Conservation (phyloP, 2,113 vertebrate genomes). For the Rhegmatorhina hoffmannsi region DNA sequence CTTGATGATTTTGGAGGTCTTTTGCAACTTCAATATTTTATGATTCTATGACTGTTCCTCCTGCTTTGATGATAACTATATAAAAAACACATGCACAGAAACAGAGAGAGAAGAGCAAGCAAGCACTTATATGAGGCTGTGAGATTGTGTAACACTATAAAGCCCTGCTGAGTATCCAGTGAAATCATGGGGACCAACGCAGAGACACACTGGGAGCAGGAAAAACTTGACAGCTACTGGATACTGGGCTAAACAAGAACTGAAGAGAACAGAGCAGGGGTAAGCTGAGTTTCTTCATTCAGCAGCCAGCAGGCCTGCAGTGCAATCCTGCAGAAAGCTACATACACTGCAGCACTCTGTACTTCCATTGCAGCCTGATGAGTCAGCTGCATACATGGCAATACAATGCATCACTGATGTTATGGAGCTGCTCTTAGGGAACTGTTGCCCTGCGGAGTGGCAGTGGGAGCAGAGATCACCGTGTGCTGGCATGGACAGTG, state of each 20-base stretch:
- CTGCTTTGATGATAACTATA: not conserved
- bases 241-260: not conserved
- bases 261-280: not conserved
- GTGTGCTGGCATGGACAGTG: not conserved
- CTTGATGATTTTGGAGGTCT: not conserved
- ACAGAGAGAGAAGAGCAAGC: not conserved
- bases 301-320: not conserved
- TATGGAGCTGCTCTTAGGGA: not conserved
- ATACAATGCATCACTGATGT: fast-evolving
- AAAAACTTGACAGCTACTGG: not conserved
- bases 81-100: not conserved
- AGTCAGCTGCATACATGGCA: not conserved
- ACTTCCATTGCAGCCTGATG: not conserved
- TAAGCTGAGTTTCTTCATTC: not conserved
- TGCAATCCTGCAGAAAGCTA: not conserved
- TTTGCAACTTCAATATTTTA: not conserved
- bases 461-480: not conserved
- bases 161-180: not conserved
- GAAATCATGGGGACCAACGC: not conserved
- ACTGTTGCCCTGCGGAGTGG: not conserved
- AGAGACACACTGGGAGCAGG: not conserved
- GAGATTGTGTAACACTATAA: fast-evolving
- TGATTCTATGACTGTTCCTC: not conserved
- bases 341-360: not conserved
- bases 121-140: not conserved